A percentile compares a stretch with the other conserved stretches of the same genome.
Evolutionary conservation across 2,888 invertebrate genomes (phyloP).

Genomic region (Cephus spinipes): DNA sequence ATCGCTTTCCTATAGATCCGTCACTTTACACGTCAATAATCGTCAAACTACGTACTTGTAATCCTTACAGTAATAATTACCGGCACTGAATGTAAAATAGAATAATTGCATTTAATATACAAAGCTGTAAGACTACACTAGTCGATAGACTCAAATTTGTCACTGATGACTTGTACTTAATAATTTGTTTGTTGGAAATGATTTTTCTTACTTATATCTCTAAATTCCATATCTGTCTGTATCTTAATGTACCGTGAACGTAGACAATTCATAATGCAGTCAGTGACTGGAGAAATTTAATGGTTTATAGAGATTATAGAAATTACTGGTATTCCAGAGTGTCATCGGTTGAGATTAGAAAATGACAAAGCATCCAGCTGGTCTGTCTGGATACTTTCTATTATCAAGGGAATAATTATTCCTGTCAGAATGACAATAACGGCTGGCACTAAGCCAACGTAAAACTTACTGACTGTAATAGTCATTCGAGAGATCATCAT

Average conservation of each 20-base stretch:
- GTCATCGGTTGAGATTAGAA: slow-evolving; percentile 36
- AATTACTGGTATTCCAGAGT: slow-evolving; percentile 37
- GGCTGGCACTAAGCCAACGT: neutral
- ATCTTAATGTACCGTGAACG: neutral
- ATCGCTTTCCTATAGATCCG: neutral
- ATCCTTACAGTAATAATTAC: neutral
- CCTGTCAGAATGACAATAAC: neutral
- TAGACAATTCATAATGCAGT: neutral
- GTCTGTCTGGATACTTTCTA: slow-evolving; percentile 35
- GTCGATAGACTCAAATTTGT: too few relatives aligned
- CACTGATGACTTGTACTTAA: neutral
- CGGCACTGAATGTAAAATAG: neutral
- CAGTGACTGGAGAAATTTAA: slow-evolving; percentile 51
- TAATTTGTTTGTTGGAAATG: neutral
- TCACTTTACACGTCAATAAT: neutral
- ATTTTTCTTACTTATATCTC: neutral
- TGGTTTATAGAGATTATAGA: slow-evolving; percentile 34
- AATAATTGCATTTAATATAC: neutral
- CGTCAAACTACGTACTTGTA: neutral
- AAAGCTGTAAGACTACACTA: neutral
- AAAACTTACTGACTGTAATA: neutral
- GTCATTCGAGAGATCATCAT: neutral
- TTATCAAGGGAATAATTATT: slow-evolving; percentile 22
- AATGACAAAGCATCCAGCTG: slow-evolving; percentile 34
- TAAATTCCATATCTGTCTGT: neutral